phyloP scores from a whole-genome alignment of 2,113 vertebrate species.

The Genyomyrus donnyi region DNA sequence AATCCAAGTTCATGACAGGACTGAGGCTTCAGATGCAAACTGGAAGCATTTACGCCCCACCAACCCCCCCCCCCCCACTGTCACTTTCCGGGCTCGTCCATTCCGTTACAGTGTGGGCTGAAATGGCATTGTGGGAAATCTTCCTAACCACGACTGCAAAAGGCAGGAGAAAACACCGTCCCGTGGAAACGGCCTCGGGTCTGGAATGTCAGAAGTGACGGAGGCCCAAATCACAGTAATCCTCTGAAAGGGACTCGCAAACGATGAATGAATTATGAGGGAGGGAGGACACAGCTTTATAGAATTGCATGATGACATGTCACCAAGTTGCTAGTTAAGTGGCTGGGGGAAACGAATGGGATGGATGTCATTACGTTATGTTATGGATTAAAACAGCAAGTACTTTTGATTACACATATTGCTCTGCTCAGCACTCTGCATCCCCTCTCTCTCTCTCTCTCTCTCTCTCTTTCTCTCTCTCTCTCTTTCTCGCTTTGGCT shows the following conservation, averaged over 20 bases:
- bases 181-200: not conserved
- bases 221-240: not conserved
- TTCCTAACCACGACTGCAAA: not conserved
- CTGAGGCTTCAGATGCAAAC: not conserved
- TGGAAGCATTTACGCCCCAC: not conserved
- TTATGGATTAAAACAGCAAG: not conserved
- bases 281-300: not conserved
- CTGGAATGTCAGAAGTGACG: not conserved
- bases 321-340: not conserved
- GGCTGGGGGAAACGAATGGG: not conserved
- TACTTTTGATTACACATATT: not conserved
- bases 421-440: not conserved
- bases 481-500: not conserved
- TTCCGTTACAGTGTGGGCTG: not conserved
- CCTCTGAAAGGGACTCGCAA: not conserved
- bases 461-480: no score
- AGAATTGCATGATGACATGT: not conserved
- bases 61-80: not conserved
- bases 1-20: not conserved
- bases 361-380: not conserved
- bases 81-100: not conserved
- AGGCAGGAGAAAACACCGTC: not conserved
- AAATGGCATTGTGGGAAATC: not conserved
- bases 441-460: no score
- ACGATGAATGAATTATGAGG: not conserved